phyloP scores from a whole-genome alignment of 2,888 invertebrate species.

The Petrolisthes manimaculis region DNA sequence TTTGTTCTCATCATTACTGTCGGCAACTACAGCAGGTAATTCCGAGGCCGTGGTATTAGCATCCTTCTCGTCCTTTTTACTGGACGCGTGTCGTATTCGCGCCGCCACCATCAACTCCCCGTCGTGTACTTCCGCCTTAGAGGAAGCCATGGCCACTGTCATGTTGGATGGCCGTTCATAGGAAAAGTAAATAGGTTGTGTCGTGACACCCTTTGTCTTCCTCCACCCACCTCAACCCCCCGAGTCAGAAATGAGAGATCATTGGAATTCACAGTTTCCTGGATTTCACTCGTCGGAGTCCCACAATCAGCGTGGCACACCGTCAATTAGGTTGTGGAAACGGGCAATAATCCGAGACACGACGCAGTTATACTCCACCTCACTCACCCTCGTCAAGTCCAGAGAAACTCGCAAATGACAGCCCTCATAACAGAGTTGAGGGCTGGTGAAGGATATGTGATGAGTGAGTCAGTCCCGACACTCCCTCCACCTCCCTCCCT shows the following conservation, averaged over 20 bases:
- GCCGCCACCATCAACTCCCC: slow-evolving; percentile 13
- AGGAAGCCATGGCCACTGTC: slow-evolving; percentile 60
- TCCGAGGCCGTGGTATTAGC: slow-evolving; percentile 21
- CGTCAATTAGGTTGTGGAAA: slow-evolving; percentile 33
- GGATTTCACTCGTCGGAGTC: slow-evolving; percentile 41
- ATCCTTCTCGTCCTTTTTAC: slow-evolving; percentile 35
- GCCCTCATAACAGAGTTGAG: slow-evolving; percentile 31
- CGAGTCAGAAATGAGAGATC: slow-evolving; percentile 25
- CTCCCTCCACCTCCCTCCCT: slow-evolving; percentile 17
- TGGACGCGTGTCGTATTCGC: slow-evolving; percentile 27
- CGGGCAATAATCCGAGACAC: slow-evolving; percentile 19
- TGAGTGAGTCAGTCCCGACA: slow-evolving; percentile 34
- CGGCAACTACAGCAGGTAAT: background rate
- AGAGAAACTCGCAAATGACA: slow-evolving; percentile 37
- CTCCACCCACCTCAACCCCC: background rate
- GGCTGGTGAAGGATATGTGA: slow-evolving; percentile 51
- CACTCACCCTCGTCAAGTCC: slow-evolving; percentile 27
- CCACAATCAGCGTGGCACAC: slow-evolving; percentile 37
- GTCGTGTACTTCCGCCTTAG: slow-evolving; percentile 53
- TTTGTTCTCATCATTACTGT: slow-evolving; percentile 12
- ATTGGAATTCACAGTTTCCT: slow-evolving; percentile 44
- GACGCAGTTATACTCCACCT: slow-evolving; percentile 16
- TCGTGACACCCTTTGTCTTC: background rate
- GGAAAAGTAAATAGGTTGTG: slow-evolving; percentile 10
- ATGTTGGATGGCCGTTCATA: slow-evolving; percentile 39